A percentile compares a stretch with the other conserved stretches of the same genome.
phyloP scores from a whole-genome alignment of 1,140 invertebrate species.

The Chionoecetes opilio region DNA sequence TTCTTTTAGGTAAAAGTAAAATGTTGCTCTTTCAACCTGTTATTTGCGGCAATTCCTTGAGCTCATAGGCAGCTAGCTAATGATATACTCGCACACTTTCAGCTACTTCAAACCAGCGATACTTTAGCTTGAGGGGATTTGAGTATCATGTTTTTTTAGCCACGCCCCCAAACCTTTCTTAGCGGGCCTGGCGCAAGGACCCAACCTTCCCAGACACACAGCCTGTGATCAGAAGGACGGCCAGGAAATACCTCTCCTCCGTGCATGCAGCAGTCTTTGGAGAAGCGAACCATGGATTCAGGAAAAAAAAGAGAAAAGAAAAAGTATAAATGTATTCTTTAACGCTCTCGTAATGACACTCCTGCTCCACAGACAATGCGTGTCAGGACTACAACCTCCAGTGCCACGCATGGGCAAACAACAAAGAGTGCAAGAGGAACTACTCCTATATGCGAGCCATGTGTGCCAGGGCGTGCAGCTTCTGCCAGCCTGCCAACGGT shows the following conservation, averaged over 20 bases:
- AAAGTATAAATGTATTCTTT: no score
- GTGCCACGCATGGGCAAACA: conserved; percentile 79
- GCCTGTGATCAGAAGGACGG: background rate
- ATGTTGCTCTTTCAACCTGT: background rate
- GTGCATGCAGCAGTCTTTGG: no score
- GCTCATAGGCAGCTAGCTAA: background rate
- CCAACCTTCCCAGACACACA: background rate
- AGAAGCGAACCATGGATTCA: no score
- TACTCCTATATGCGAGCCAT: conserved; percentile 75
- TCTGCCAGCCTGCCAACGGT: conserved; percentile 79
- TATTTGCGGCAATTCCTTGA: background rate
- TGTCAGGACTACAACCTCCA: conserved; percentile 70
- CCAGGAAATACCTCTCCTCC: no score
- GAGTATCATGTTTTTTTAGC: background rate
- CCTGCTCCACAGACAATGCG: conserved; percentile 51
- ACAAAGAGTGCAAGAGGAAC: conserved; percentile 75
- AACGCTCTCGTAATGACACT: background rate
- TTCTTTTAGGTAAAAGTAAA: background rate
- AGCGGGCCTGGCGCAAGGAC: background rate
- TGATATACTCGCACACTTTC: background rate
- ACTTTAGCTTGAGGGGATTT: background rate
- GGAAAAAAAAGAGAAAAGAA: no score
- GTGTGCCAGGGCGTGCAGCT: conserved; percentile 76
- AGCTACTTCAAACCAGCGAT: background rate
- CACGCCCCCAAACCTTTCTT: background rate